Evolutionary conservation across 2,888 invertebrate genomes (phyloP).

Genomic region (Ernsta delagoae): DNA sequence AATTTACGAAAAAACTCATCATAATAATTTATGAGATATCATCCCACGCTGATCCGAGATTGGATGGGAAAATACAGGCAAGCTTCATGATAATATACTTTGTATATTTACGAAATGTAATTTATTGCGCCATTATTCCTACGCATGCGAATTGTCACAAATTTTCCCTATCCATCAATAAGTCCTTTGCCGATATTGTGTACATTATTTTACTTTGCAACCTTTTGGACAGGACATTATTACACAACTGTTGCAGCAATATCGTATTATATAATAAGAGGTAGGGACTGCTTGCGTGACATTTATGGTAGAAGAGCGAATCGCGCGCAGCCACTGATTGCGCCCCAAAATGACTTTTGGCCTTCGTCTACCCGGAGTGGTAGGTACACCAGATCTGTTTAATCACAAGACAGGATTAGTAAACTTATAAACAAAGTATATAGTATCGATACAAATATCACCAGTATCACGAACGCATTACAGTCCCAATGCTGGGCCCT

Average conservation of each 20-base stretch:
- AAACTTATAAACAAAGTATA: conserved; percentile 12
- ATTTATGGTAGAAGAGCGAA: conserved; percentile 64
- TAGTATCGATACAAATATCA: too few relatives aligned
- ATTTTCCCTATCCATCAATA: background rate
- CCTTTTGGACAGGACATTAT: conserved; percentile 35
- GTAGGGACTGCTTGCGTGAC: conserved; percentile 68
- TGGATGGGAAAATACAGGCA: conserved; percentile 8
- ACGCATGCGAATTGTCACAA: background rate
- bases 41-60: conserved; percentile 18
- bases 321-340: conserved; percentile 61
- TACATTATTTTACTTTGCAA: conserved; percentile 21
- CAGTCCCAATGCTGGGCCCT: too few relatives aligned
- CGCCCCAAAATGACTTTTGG: conserved; percentile 72
- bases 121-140: background rate
- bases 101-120: conserved; percentile 2
- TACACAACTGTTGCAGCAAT: conserved; percentile 37
- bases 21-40: conserved; percentile 21
- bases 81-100: background rate
- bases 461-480: too few relatives aligned
- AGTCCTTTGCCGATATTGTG: background rate
- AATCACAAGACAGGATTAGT: conserved; percentile 42
- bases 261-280: conserved; percentile 57
- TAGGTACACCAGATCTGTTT: conserved; percentile 59
- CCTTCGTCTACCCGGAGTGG: conserved; percentile 63
- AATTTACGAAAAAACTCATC: conserved; percentile 21